Evolutionary conservation across 1,140 invertebrate species (phyloP).

Genomic region (Metopolophium dirhodum): DNA sequence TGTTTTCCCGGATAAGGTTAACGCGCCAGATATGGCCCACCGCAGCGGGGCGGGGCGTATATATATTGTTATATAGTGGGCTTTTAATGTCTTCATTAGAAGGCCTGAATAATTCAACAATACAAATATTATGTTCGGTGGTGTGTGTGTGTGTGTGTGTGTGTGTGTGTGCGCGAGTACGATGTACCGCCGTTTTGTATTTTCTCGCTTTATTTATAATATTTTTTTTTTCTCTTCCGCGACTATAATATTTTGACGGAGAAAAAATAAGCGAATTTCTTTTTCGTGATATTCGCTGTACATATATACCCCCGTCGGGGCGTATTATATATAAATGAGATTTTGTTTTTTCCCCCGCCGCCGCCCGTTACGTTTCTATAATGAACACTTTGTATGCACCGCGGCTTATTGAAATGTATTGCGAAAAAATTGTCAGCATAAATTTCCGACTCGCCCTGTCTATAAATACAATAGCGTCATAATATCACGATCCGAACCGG

Average conservation of each 20-base stretch:
- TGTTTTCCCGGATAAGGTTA: conserved; percentile 3
- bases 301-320: background rate
- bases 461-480: conserved; percentile 1
- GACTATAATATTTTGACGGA: conserved; percentile 9
- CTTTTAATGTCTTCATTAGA: conserved; percentile 44
- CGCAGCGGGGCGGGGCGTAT: background rate
- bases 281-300: background rate
- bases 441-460: background rate
- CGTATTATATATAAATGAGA: conserved; percentile 18
- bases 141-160: background rate
- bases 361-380: background rate
- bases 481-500: background rate
- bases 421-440: conserved; percentile 36
- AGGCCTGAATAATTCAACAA: conserved; percentile 26
- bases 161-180: background rate
- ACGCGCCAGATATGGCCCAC: background rate
- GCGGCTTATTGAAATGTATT: conserved; percentile 48
- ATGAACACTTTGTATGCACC: conserved; percentile 51
- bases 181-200: background rate
- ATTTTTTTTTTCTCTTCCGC: background rate
- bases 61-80: conserved; percentile 10
- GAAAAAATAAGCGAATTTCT: background rate
- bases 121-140: background rate
- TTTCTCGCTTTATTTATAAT: background rate
- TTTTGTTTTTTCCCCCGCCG: background rate